These are phyloP conservation scores for Heliconius melpomene DNA, from an alignment of 1,140 invertebrate species.

Conservation along the genomic window DNA sequence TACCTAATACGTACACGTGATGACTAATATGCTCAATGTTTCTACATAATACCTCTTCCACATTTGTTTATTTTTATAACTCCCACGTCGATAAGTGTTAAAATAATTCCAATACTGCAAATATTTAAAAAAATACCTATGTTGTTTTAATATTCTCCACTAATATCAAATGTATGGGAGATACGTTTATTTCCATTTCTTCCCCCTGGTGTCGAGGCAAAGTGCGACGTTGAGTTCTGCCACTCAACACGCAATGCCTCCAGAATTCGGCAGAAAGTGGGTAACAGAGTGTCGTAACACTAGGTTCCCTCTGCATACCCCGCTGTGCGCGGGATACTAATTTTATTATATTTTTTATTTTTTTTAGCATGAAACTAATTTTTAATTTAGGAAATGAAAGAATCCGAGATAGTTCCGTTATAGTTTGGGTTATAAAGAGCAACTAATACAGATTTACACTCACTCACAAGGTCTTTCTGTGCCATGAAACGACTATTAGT, in stretches of 20 bases:
- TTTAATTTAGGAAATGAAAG: not conserved
- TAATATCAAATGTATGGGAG: not conserved
- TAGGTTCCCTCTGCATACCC: no score
- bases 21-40: conserved; percentile 22
- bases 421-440: conserved; percentile 23
- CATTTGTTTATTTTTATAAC: conserved; percentile 34
- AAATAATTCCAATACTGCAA: not conserved
- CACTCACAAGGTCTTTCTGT: conserved; percentile 25
- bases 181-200: no score
- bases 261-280: no score
- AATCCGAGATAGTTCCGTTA: not conserved
- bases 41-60: conserved; percentile 24
- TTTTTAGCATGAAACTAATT: no score
- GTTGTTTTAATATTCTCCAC: not conserved
- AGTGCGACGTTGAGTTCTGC: no score
- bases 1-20: conserved; percentile 8
- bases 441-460: conserved; percentile 17
- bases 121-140: not conserved
- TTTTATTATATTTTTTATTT: no score
- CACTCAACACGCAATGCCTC: no score
- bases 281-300: no score
- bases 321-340: no score
- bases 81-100: conserved; percentile 31
- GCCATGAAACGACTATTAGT: conserved; percentile 22
- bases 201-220: no score